Conservation (phyloP, 2,113 vertebrate species). For the Hepsetus odoe region DNA sequence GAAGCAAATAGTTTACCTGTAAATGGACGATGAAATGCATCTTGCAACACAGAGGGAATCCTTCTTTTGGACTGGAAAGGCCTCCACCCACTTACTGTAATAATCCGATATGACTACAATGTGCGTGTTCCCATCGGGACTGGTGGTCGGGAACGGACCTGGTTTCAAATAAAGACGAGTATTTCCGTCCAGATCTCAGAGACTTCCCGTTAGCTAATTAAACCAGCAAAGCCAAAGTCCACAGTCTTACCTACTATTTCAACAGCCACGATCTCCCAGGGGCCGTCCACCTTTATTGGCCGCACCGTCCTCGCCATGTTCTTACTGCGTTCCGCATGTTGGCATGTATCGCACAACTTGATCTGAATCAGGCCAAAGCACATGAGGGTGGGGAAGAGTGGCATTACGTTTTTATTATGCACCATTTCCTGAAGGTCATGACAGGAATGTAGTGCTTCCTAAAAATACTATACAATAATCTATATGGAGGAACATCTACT, state of each 20-base stretch:
- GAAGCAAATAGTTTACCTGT: constrained; percentile 74
- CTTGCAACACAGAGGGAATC: constrained; percentile 81
- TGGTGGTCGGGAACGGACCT: constrained; percentile 85
- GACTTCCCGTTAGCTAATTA: neutral
- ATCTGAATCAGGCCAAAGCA: constrained; percentile 73
- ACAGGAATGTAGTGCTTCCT: too few species aligned
- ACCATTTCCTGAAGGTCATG: too few species aligned
- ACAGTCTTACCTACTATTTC: constrained; percentile 78
- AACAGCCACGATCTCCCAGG: constrained; percentile 86
- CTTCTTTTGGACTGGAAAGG: constrained; percentile 79
- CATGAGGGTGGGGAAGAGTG: neutral
- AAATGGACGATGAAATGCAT: constrained; percentile 82
- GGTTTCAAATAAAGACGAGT: neutral
- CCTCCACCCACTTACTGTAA: constrained; percentile 90
- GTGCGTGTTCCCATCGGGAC: constrained; percentile 74
- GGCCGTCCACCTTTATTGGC: constrained; percentile 82
- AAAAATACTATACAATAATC: too few species aligned
- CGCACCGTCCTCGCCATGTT: constrained; percentile 71
- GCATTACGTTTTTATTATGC: too few species aligned
- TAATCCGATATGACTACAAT: constrained; percentile 81
- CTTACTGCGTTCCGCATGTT: constrained; percentile 84
- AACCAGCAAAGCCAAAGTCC: neutral
- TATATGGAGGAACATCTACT: too few species aligned
- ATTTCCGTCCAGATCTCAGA: neutral
- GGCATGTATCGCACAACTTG: constrained; percentile 88